phyloP scores from a whole-genome alignment of 2,113 vertebrate species.

The Oophaga pumilio region DNA sequence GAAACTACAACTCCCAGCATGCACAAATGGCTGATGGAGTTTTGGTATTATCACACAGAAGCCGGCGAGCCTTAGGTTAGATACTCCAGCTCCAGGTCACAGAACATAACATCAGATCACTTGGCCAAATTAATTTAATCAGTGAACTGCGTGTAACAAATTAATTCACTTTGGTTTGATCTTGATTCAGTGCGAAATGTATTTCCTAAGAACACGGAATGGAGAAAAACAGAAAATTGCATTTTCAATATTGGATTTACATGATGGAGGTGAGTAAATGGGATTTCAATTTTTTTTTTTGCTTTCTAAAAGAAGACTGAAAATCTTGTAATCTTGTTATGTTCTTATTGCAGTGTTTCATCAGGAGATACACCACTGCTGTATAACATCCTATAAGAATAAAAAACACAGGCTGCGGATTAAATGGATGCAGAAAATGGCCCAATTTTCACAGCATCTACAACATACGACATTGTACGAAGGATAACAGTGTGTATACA shows the following conservation, averaged over 20 bases:
- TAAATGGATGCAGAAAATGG: neutral
- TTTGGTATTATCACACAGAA: neutral
- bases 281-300: constrained; percentile 28
- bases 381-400: constrained; percentile 2
- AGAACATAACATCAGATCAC: neutral
- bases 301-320: constrained; percentile 6
- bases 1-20: neutral
- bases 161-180: neutral
- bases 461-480: neutral
- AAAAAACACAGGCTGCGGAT: constrained; percentile 5
- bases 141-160: neutral
- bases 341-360: constrained; percentile 51
- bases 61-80: neutral
- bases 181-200: constrained; percentile 37
- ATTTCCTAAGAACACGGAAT: constrained; percentile 7
- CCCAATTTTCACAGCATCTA: neutral
- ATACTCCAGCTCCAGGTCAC: neutral
- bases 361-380: constrained; percentile 16
- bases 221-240: constrained; percentile 15
- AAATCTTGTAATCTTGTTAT: constrained; percentile 55
- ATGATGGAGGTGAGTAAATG: constrained; percentile 43
- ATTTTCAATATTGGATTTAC: constrained; percentile 53
- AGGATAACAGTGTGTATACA: neutral
- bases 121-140: constrained; percentile 1
- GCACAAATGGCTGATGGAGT: too few relatives aligned